Conservation (phyloP, 2,113 vertebrate genomes). For the Paedocypris sp. region DNA sequence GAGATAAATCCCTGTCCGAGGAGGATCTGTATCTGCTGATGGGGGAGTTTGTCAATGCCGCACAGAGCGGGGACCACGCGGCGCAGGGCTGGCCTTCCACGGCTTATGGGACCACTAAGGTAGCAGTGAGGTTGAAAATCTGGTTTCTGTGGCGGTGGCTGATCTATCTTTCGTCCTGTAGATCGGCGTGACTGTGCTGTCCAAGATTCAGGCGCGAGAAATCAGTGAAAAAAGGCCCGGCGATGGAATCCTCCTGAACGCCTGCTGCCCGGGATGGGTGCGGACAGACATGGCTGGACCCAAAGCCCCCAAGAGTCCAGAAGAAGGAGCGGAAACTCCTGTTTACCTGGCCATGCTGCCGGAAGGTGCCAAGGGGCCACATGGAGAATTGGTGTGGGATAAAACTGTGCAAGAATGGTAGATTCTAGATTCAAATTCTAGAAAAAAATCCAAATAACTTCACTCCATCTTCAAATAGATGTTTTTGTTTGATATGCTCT, state of each 20-base stretch:
- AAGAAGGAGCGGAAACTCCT: slow-evolving; percentile 45
- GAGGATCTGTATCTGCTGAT: slow-evolving; percentile 43
- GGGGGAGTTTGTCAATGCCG: slow-evolving; percentile 41
- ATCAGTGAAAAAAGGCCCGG: slow-evolving; percentile 29
- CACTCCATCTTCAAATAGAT: neutral
- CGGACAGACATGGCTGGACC: slow-evolving; percentile 43
- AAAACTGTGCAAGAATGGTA: slow-evolving; percentile 44
- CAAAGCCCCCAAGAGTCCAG: slow-evolving; percentile 40
- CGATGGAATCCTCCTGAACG: slow-evolving; percentile 46
- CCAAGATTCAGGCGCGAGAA: slow-evolving; percentile 41
- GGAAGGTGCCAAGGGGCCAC: slow-evolving; percentile 31
- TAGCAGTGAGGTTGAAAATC: too few relatives aligned
- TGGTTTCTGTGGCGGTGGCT: too few relatives aligned
- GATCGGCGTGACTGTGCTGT: slow-evolving; percentile 45
- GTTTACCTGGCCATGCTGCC: slow-evolving; percentile 44
- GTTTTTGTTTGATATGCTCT: too few relatives aligned
- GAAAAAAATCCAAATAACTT: neutral
- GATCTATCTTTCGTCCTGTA: slow-evolving; percentile 1
- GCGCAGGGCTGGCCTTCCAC: slow-evolving; percentile 43
- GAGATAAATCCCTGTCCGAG: slow-evolving; percentile 32
- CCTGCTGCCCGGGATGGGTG: slow-evolving; percentile 50
- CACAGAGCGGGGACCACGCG: slow-evolving; percentile 36
- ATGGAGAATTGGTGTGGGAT: slow-evolving; percentile 44
- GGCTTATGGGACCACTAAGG: slow-evolving; percentile 43
- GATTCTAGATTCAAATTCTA: neutral